Percentiles rank a stretch among this genome's conserved stretches.
These are phyloP conservation scores for Tetramorium alpestre DNA, from an alignment of 1,140 invertebrate species.

Conservation along the genomic window DNA sequence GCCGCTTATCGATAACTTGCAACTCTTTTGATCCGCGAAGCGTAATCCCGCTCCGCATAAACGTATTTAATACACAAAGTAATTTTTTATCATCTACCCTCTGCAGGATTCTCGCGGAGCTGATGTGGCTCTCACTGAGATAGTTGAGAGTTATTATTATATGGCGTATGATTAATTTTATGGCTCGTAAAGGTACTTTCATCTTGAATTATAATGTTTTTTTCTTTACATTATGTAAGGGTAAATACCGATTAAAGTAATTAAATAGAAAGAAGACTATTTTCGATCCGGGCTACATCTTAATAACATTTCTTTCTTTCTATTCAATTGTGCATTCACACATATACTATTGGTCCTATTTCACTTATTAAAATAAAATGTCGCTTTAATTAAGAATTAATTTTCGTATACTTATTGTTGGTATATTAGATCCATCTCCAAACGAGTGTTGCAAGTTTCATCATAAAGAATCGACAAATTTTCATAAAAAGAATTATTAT, in stretches of 20 bases:
- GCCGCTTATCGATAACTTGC: slow-evolving; percentile 46
- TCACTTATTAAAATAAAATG: background rate
- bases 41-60: background rate
- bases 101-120: background rate
- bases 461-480: background rate
- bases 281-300: no score
- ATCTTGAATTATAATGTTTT: background rate
- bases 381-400: background rate
- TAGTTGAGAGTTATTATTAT: background rate
- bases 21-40: slow-evolving; percentile 28
- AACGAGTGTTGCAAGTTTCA: background rate
- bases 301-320: no score
- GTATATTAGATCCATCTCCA: background rate
- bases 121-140: background rate
- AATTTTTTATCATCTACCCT: slow-evolving; percentile 4
- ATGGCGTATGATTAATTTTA: slow-evolving; percentile 1
- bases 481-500: background rate
- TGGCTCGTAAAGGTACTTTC: background rate
- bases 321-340: no score
- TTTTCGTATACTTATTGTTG: background rate
- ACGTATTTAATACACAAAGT: background rate
- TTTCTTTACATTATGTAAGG: no score
- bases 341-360: no score
- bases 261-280: no score
- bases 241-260: background rate